Conservation (phyloP, 1,140 invertebrate genomes). For the Aradophagus sp. region DNA sequence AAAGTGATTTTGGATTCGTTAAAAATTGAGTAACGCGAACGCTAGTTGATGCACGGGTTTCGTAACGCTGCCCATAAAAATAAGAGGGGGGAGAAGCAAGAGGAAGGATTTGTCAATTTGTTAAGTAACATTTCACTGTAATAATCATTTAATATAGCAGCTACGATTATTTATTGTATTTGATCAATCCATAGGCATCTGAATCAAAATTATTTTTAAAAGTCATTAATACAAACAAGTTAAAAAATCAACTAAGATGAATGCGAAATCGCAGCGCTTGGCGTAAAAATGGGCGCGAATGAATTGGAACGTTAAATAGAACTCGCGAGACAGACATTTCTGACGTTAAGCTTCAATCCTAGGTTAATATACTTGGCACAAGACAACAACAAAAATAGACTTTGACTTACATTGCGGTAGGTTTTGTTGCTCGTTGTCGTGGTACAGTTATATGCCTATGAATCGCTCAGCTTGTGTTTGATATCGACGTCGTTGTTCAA, state of each 20-base stretch:
- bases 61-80: slow-evolving; percentile 52
- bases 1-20: slow-evolving; percentile 38
- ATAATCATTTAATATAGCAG: no score
- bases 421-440: slow-evolving; percentile 57
- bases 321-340: slow-evolving; percentile 25
- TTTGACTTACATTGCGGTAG: slow-evolving; percentile 64
- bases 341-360: slow-evolving; percentile 35
- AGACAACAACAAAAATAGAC: slow-evolving; percentile 60
- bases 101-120: no score
- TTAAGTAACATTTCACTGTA: no score
- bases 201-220: no score
- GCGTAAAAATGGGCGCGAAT: no score
- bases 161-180: no score
- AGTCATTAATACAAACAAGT: no score
- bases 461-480: slow-evolving; percentile 51
- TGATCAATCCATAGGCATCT: no score
- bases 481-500: slow-evolving; percentile 57
- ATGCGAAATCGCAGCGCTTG: no score
- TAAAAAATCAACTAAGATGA: no score
- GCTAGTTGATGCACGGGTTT: slow-evolving; percentile 50
- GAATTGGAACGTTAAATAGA: no score
- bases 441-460: slow-evolving; percentile 53
- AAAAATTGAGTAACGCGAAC: slow-evolving; percentile 47
- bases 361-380: slow-evolving; percentile 56
- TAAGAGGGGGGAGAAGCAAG: slow-evolving; percentile 11